Evolutionary conservation across 2,113 vertebrate genomes (phyloP), one percentile per base, ranked within the genome.

Genomic region (Mirounga angustirostris): DNA sequence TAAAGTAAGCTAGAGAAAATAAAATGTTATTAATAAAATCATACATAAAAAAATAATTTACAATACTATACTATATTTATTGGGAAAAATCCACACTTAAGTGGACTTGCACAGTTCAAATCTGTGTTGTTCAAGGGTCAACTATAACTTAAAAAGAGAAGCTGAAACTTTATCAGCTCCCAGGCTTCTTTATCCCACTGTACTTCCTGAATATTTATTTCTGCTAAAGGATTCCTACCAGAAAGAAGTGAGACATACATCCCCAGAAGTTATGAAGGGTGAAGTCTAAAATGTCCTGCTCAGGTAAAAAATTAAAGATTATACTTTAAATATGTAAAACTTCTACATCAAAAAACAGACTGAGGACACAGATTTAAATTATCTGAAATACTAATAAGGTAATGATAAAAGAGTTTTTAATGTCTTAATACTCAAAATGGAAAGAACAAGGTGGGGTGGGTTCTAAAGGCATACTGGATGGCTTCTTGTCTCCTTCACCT

Each of bases 181-280:
- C 13, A 69, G 19, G 0, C 10, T 56, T 4, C 7, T n/a, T 61
- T 1, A 19, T 19, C 13, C 13, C 28, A 58, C 7, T 1, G 28
- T 22, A 9, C 5, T 76, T 82, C 28, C 36, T 2, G 9, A 1
- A 1, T 52, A 36, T 65, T 83, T n/a, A 50, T 73, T 65, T 88
- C 82, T 80, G 18, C 26, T n/a, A 10, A 52, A 80, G 26, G n/a
- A 81, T 30, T 18, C 9, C 7, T n/a, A 40, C 15, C 36, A 30
- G 7, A 74, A 8, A 95, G 9, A 0, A 2, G 0, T n/a, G 21
- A 92, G 15, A 40, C 7, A 24, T 30, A 74, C 40, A 50, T 52
- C 30, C 36, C 8, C 2, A 4, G 28, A 91, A 61, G 8, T 36
- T 67, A 46, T 30, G 0, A 33, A 78, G 1, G 22, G 24, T 76